Evolutionary conservation across 2,113 vertebrate genomes (phyloP), one percentile per base, ranked within the genome.

Genomic region (Microcebus jonahi): DNA sequence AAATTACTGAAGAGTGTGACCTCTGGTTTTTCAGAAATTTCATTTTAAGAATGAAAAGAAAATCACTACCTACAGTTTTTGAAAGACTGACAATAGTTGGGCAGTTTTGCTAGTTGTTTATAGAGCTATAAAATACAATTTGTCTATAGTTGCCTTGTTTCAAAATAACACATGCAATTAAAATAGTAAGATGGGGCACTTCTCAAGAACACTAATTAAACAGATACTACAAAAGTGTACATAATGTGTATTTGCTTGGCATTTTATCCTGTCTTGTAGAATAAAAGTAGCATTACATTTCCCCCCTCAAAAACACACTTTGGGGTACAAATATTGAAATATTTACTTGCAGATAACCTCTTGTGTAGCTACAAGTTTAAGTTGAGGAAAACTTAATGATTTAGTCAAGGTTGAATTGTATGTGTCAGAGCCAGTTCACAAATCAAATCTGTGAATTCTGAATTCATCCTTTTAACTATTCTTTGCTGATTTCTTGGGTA

Each of bases 41-140:
- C 48, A 77, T 91, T 88, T 9, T 0, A 73, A 79, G 70, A 88
- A 89, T 50, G 8, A 3, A 57, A 79, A 85, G 6, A 55, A 85
- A 81, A 70, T 42, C 17, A 53, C 8, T 21, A 50, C 3, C 12
- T 80, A 61, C 10, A 3, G 2, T 55, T 93, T 73, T 67, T 27
- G 68, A 10, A n/a, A 95, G 21, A 55, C 42, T 84, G 25, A 80
- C 12, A 8, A 36, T 7, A 81, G 17, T 85, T 90, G n/a, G 59
- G 23, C 5, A 53, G n/a, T 90, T 95, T 88, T 82, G 45, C 27
- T 90, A n/a, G 10, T 67, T 90, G 77, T 59, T 95, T 93, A 18
- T 13, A 36, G 61, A 68, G 48, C 27, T 83, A 39, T 4, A 79
- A 87, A 73, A 92, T 27, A 10, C 71, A 71, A 71, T 17, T 18